Conservation (phyloP, 1,140 invertebrate species). For the Aleiodes sp. region DNA sequence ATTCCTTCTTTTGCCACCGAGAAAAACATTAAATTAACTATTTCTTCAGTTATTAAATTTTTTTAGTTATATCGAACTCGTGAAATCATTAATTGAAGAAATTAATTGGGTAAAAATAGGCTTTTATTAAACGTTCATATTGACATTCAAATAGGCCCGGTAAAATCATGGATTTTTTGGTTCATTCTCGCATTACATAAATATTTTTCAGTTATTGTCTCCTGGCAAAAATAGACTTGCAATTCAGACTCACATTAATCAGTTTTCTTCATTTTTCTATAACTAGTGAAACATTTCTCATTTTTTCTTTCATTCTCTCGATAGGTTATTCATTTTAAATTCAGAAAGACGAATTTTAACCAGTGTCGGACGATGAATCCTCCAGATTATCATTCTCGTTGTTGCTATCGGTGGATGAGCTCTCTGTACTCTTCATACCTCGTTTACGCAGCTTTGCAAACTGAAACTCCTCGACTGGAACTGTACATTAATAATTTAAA, state of each 20-base stretch:
- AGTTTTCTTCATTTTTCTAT: slow-evolving; percentile 12
- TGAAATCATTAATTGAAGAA: no score
- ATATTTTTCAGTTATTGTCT: neutral
- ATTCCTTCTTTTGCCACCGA: no score
- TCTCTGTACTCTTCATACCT: slow-evolving; percentile 64
- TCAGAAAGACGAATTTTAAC: slow-evolving; percentile 40
- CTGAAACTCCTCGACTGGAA: slow-evolving; percentile 62
- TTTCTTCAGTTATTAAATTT: no score
- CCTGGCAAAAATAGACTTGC: neutral
- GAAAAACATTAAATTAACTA: no score
- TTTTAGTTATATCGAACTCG: no score
- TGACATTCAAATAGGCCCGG: no score
- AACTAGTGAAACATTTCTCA: neutral
- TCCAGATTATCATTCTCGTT: slow-evolving; percentile 66
- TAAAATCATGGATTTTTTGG: no score
- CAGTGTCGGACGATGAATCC: slow-evolving; percentile 66
- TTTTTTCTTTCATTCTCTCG: slow-evolving; percentile 10
- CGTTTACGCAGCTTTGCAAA: slow-evolving; percentile 60
- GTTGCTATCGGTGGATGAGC: slow-evolving; percentile 67
- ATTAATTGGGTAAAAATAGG: no score
- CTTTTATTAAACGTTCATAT: no score
- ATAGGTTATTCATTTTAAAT: slow-evolving; percentile 3
- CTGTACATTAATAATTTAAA: slow-evolving; percentile 54
- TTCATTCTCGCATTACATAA: no score
- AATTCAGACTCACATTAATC: neutral